Evolutionary conservation across 2,113 vertebrate genomes (phyloP), one percentile per base, ranked within the genome.

Genomic region (Tichodroma muraria): DNA sequence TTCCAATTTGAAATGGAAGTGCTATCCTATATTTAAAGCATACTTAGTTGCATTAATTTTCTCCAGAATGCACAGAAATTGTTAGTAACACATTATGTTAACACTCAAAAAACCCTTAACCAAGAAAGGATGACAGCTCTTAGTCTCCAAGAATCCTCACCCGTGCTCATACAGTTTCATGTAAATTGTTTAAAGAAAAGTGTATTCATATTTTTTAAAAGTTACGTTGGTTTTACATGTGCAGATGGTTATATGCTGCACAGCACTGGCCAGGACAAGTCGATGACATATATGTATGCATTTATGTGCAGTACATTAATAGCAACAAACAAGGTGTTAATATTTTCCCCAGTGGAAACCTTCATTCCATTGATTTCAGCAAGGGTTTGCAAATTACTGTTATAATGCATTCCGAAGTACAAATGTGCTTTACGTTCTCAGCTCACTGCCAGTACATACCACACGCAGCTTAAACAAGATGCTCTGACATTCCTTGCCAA

Each of bases 401-500:
- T 53, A 37, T 71, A 81, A 93, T 12, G 23, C 44, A 75, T 75
- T 83, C 88, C 66, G 61, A 40, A 68, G 52, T 44, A 44, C 28
- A 77, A 90, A 54, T 13, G 42, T 79, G 82, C 85, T 91, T 91
- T 92, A 93, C 68, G 80, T 68, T 81, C 50, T 59, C 35, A 24
- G 52, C 42, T 88, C 38, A 5, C 77, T 92, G 88, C 42, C 64
- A 88, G 27, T 33, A 87, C 54, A 83, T 73, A 94, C 89, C 82
- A 59, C 88, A 85, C 40, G 50, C 59, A 70, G 89, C 87, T n/a
- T 88, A 80, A 91, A 89, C 71, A 89, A 91, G 87, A 94, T 91
- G 91, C 64, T 85, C 64, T 64, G 68, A 80, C 47, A 69, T 76
- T 85, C 35, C 60, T 33, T 88, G 87, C 76, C 91, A 94, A 85